Evolutionary conservation across 2,888 invertebrate species (phyloP), one percentile per base, ranked within the genome.

Genomic region (Amiota mariae): DNA sequence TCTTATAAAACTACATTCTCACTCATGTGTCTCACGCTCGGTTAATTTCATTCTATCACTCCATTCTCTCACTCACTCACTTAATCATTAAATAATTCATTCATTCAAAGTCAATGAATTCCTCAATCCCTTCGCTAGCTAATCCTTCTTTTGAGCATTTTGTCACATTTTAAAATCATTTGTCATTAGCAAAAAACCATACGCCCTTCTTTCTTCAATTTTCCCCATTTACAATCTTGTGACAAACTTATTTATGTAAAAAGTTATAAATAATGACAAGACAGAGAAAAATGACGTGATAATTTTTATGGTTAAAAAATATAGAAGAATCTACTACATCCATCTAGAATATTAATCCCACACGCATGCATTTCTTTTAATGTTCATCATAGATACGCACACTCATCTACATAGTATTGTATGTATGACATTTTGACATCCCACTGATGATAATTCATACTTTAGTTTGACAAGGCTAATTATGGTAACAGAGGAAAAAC

Each of bases 391-490:
- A 77, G 77, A 66, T 66, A 48, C 66, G 75, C 36, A 36, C 80
- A 76, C 81, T 81, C 82, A 80, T 82, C 81, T 82, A n/a, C n/a
- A n/a, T n/a, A n/a, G n/a, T n/a, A n/a, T n/a, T n/a, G n/a, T n/a
- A n/a, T n/a, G n/a, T n/a, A 82, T 84, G 84, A 85, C 81, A 85
- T 84, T 87, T 86, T 87, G 87, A 88, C 88, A 87, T 85, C 81
- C 86, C 84, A 85, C n/a, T n/a, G n/a, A 87, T 87, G 88, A 87
- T 87, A 87, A 88, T 88, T 87, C 88, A 87, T 88, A 87, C 87
- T 87, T 87, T 87, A 86, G 87, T 87, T 83, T 87, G 88, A 87
- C 88, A 87, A 83, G 86, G 86, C 86, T 87, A 87, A 87, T 87
- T 87, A 87, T 85, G 87, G 78, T 82, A 84, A 81, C 84, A 84